Evolutionary conservation across 2,888 invertebrate species (phyloP).

Genomic region (Fragum whitleyi): DNA sequence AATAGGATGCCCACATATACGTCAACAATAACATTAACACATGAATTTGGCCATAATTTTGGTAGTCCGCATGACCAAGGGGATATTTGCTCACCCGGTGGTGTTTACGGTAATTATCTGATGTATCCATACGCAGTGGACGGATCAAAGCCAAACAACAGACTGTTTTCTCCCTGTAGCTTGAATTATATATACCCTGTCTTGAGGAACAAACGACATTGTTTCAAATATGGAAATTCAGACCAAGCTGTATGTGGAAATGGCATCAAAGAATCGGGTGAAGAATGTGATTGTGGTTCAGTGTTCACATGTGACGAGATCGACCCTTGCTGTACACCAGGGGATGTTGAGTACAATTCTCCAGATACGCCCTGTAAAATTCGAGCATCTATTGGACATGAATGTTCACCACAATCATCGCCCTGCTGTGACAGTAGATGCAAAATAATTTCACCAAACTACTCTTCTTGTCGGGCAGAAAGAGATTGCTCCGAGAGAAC

Average conservation of each 20-base stretch:
- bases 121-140: constrained; percentile 75
- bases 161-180: constrained; percentile 79
- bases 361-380: constrained; percentile 72
- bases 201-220: constrained; percentile 73
- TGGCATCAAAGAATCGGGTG: constrained; percentile 71
- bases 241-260: constrained; percentile 75
- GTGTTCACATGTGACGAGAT: constrained; percentile 56
- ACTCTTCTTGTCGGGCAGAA: constrained; percentile 59
- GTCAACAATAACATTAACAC: constrained; percentile 70
- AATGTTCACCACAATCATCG: constrained; percentile 69
- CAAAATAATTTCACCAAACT: constrained; percentile 30
- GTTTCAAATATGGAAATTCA: constrained; percentile 58
- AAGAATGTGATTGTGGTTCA: constrained; percentile 79
- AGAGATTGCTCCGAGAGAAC: constrained; percentile 66
- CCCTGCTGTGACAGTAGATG: constrained; percentile 73
- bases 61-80: constrained; percentile 77
- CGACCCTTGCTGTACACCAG: constrained; percentile 76
- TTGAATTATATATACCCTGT: constrained; percentile 75
- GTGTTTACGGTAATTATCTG: constrained; percentile 72
- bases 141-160: constrained; percentile 75
- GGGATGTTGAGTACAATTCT: constrained; percentile 44
- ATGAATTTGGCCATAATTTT: constrained; percentile 82
- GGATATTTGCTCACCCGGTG: constrained; percentile 66
- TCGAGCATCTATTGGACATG: constrained; percentile 63
- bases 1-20: constrained; percentile 65